Evolutionary conservation across 2,888 invertebrate genomes (phyloP), one percentile per base, ranked within the genome.

Genomic region (Antheraea yamamai): DNA sequence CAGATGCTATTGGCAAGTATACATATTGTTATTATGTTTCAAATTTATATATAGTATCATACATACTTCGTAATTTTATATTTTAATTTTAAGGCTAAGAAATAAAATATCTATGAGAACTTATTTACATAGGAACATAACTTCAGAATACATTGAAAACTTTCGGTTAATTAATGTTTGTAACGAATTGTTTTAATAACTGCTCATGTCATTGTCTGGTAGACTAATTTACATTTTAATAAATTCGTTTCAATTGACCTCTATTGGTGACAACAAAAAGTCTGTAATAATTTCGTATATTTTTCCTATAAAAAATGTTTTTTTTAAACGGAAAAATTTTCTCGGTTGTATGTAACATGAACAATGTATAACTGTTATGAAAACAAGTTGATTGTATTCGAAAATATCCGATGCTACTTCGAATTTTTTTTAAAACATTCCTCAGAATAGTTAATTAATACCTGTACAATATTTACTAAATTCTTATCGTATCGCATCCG

Each of bases 1-100:
- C 98, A 74, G 97, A 97, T 93, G 98, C 98, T 77, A 96, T 97
- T 85, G 98, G 98, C 98, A 91, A 95, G 88, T 84, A 76, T 47
- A 39, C 39, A 39, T 26, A 30, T 66, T 66, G 26, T 66, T 66
- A 64, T 64, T 18, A 23, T 61, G n/a, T 23, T 61, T 12, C n/a
- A 58, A n/a, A n/a, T 58, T n/a, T 23, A 2, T 23, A 61, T 3
- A 18, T 52, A 14, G 14, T 3, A 52, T 52, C 16, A 3, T 30
- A 30, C 1, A 12, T 47, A 39, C 12, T 47, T 47, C 47, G 12
- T 47, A 47, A 12, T 47, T 12, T 12, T 12, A 47, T 47, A 47
- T 47, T 47, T 47, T 47, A 47, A 1, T 47, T 1, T 47, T 47
- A 47, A 47, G 2, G 0, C 12, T 10, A 12, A 47, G 2, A 12